Conservation (phyloP, 2,888 invertebrate species). For the Platynereis dumerilii region DNA sequence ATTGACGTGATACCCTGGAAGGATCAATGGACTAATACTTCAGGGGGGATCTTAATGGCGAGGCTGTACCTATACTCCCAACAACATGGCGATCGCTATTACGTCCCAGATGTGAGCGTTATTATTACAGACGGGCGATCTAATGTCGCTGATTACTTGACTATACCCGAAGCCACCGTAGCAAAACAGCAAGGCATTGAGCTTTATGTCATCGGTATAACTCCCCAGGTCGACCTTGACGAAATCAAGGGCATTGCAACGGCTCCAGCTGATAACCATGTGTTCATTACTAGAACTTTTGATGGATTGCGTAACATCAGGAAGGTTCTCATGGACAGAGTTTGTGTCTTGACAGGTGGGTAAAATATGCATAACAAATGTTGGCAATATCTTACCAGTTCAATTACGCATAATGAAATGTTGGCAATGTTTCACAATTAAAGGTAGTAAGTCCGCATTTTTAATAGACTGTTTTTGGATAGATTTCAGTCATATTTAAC, state of each 20-base stretch:
- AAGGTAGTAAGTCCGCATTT: too few species aligned
- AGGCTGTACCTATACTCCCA: not conserved
- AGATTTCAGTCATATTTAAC: too few species aligned
- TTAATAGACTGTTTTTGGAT: too few species aligned
- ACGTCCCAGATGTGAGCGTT: conserved; percentile 3
- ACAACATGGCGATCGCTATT: not conserved
- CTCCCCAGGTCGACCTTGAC: not conserved
- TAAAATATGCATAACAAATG: too few species aligned
- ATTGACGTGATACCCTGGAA: conserved; percentile 5
- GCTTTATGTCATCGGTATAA: conserved; percentile 14
- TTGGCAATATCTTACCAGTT: too few species aligned
- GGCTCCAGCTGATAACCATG: not conserved
- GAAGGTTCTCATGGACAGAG: too few species aligned
- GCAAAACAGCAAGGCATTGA: conserved; percentile 9
- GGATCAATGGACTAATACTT: conserved; percentile 11
- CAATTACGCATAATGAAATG: too few species aligned
- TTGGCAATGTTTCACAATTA: too few species aligned
- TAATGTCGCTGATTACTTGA: conserved; percentile 17
- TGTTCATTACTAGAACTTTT: not conserved
- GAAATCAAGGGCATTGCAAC: not conserved
- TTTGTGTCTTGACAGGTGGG: too few species aligned
- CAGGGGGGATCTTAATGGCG: conserved; percentile 5
- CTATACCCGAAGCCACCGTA: conserved; percentile 10
- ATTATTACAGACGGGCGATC: conserved; percentile 26
- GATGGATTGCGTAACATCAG: not conserved